A percentile compares a stretch with the other conserved stretches of the same genome.
Evolutionary conservation across 2,888 invertebrate species (phyloP).

Genomic region (Coenonympha arcania): DNA sequence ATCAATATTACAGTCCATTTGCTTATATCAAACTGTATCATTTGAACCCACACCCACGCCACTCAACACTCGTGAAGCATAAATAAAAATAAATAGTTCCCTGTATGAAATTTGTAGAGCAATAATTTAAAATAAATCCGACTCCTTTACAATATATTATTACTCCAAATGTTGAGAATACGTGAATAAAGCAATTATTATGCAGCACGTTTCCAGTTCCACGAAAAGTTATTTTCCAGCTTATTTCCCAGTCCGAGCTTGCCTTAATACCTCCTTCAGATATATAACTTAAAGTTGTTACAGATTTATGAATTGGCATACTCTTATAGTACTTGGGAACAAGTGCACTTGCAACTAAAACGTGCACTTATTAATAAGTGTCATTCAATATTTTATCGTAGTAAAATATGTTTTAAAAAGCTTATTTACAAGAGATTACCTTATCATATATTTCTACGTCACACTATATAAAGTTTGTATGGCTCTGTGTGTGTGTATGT

Average conservation of each 20-base stretch:
- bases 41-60: too few species aligned
- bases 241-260: conserved; percentile 25
- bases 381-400: too few species aligned
- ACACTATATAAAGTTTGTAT: too few species aligned
- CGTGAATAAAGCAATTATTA: conserved; percentile 29
- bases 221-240: conserved; percentile 26
- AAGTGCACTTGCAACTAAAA: conserved; percentile 10
- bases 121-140: conserved; percentile 8
- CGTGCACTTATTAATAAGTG: too few species aligned
- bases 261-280: conserved; percentile 24
- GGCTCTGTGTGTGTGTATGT: too few species aligned
- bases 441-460: too few species aligned
- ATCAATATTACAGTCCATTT: too few species aligned
- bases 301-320: conserved; percentile 18
- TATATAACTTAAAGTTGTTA: conserved; percentile 19
- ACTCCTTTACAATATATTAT: background rate
- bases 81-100: background rate
- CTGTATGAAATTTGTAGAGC: background rate
- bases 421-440: too few species aligned
- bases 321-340: conserved; percentile 14
- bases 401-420: too few species aligned
- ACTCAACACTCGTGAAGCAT: too few species aligned
- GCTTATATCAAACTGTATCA: too few species aligned
- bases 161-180: conserved; percentile 46
- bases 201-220: conserved; percentile 26